Conservation (phyloP, 2,888 invertebrate species). For the Acanthococcus lagerstroemiae region DNA sequence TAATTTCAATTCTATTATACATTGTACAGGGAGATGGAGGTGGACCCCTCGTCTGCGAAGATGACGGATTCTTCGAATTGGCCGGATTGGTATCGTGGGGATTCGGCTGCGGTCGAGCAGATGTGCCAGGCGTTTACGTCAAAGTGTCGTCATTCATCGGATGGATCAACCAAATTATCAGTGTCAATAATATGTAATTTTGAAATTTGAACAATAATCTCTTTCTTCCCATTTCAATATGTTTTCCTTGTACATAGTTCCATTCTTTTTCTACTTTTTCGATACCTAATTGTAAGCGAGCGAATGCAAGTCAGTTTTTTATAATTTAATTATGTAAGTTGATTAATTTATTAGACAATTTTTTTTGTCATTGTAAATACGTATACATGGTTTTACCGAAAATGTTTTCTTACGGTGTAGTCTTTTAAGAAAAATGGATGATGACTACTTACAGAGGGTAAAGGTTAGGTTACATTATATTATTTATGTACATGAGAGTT, state of each 20-base stretch:
- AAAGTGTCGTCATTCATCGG: conserved; percentile 91
- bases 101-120: conserved; percentile 81
- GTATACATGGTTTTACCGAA: no score
- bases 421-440: no score
- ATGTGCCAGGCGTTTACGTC: conserved; percentile 94
- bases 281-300: background rate
- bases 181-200: conserved; percentile 74
- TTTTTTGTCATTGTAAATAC: background rate
- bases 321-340: background rate
- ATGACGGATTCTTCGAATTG: conserved; percentile 83
- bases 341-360: background rate
- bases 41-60: conserved; percentile 84
- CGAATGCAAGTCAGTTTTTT: conserved; percentile 7
- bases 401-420: no score
- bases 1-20: background rate
- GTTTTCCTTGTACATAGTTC: background rate
- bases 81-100: conserved; percentile 93
- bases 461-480: no score
- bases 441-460: no score
- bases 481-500: no score
- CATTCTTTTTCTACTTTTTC: background rate
- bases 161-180: conserved; percentile 95
- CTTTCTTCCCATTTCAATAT: background rate
- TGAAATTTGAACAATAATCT: background rate
- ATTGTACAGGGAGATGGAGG: conserved; percentile 74